These are phyloP conservation scores for Goniozus legneri DNA, from an alignment of 1,140 invertebrate genomes.

Conservation along the genomic window DNA sequence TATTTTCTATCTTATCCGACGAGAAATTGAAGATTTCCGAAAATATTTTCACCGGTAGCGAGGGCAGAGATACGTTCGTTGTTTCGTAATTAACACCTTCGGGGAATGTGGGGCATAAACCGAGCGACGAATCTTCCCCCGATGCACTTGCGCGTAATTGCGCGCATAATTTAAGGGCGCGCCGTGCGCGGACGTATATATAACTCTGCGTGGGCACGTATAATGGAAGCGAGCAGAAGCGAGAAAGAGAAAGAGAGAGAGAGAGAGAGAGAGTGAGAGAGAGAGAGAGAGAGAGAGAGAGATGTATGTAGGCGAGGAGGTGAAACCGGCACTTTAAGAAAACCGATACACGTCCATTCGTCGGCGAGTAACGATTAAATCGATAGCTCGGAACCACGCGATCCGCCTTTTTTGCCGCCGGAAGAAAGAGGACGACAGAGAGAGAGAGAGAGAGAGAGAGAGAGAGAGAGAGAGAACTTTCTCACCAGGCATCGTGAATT, in stretches of 20 bases:
- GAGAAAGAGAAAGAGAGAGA: not conserved
- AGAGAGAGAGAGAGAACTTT: too few relatives aligned
- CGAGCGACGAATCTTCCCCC: too few relatives aligned
- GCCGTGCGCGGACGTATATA: conserved; percentile 22
- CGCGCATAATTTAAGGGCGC: conserved; percentile 47
- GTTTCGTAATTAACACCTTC: too few relatives aligned
- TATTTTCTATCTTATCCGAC: too few relatives aligned
- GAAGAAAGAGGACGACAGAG: not conserved
- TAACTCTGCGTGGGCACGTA: too few relatives aligned
- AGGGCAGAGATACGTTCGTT: too few relatives aligned
- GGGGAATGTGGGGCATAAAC: too few relatives aligned
- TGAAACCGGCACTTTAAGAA: conserved; percentile 39
- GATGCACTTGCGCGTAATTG: conserved; percentile 39
- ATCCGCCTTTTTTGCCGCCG: not conserved
- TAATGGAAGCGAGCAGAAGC: not conserved
- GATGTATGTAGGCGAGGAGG: conserved; percentile 13
- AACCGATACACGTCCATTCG: conserved; percentile 41
- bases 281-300: conserved; percentile 9
- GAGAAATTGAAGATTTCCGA: too few relatives aligned
- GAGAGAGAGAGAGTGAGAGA: conserved; percentile 5
- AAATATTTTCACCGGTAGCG: too few relatives aligned
- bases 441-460: not conserved
- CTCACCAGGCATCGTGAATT: too few relatives aligned
- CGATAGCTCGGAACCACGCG: conserved; percentile 32
- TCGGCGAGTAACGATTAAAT: conserved; percentile 29